These are phyloP conservation scores for Phycodurus eques DNA, from an alignment of 2,113 vertebrate species.

Conservation along the genomic window DNA sequence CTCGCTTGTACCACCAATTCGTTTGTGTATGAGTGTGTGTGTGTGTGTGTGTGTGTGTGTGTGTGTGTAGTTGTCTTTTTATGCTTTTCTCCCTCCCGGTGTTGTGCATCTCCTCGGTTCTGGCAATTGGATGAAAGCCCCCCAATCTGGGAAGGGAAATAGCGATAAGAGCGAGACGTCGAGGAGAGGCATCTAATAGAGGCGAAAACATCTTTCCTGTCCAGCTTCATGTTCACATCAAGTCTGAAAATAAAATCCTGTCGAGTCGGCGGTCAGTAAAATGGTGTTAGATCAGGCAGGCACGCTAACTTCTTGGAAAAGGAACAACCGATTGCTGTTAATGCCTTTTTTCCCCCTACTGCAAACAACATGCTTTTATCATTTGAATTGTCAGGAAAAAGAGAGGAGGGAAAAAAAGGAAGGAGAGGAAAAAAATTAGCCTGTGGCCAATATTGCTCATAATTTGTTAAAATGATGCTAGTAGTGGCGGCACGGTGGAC, in stretches of 20 bases:
- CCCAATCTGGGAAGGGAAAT: slow-evolving; percentile 30
- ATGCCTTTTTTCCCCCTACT: neutral
- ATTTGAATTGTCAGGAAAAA: neutral
- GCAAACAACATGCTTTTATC: neutral
- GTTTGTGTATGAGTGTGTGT: neutral
- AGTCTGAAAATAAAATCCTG: slow-evolving; percentile 47
- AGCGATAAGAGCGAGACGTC: slow-evolving; percentile 36
- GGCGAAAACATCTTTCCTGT: slow-evolving; percentile 43
- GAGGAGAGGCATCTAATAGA: slow-evolving; percentile 21
- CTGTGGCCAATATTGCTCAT: neutral
- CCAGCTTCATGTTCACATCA: slow-evolving; percentile 43
- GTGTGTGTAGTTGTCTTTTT: slow-evolving; percentile 15
- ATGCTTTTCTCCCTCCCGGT: slow-evolving; percentile 21
- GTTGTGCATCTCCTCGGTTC: slow-evolving; percentile 39
- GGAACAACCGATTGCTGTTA: neutral
- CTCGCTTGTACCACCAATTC: slow-evolving; percentile 2
- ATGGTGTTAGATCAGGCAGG: slow-evolving; percentile 48
- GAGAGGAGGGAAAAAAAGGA: neutral
- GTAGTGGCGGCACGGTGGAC: too few species aligned
- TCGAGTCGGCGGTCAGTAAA: slow-evolving; percentile 50
- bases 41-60: slow-evolving; percentile 17
- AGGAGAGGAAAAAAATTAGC: neutral
- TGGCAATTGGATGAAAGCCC: slow-evolving; percentile 44
- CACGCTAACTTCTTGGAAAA: slow-evolving; percentile 39
- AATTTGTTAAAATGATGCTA: neutral